Evolutionary conservation across 1,140 invertebrate genomes (phyloP), one percentile per base, ranked within the genome.

Genomic region (Aphelenchoides fujianensis): DNA sequence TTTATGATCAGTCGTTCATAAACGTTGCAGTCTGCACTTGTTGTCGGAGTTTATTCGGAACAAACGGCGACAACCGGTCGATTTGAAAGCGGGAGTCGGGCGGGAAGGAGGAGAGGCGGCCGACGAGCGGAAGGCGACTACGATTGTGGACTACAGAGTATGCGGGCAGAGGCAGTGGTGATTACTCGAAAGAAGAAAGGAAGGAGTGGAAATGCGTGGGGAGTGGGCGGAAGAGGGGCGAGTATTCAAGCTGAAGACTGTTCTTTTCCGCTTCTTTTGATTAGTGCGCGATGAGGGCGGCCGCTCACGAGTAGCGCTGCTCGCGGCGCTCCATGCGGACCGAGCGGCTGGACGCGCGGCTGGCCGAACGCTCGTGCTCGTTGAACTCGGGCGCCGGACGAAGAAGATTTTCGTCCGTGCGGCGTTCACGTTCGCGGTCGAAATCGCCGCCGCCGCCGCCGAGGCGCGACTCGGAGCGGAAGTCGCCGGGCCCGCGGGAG

Each of bases 291-390:
- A 12, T 12, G 7, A 7, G 55, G 55, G 55, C 55, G 34, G 5
- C 19, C 19, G 23, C 5, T 19, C 23, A 19, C 55, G 5, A 59
- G 55, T 59, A 7, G 23, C 55, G 55, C 34, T 59, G 5, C 19
- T 59, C 55, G 34, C 55, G 55, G 34, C 55, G 55, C 34, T 59
- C 5, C 28, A 59, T 59, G 55, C 55, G 55, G 5, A 59, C 55
- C 27, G 55, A 59, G 7, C 55, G 55, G 34, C 5, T 32, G 5
- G 55, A 59, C 7, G 55, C 55, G 23, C 55, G 55, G 34, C 5
- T 7, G 7, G 55, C 23, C 19, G 55, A 59, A 7, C 55, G 5
- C 34, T 59, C 55, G 19, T 32, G 27, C 12, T 30, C 27, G 28
- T 59, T 32, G 5, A 32, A 32, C 34, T 59, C 55, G 5, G 55